Evolutionary conservation across 2,888 invertebrate genomes (phyloP).

Genomic region (Eucriotettix oculatus): DNA sequence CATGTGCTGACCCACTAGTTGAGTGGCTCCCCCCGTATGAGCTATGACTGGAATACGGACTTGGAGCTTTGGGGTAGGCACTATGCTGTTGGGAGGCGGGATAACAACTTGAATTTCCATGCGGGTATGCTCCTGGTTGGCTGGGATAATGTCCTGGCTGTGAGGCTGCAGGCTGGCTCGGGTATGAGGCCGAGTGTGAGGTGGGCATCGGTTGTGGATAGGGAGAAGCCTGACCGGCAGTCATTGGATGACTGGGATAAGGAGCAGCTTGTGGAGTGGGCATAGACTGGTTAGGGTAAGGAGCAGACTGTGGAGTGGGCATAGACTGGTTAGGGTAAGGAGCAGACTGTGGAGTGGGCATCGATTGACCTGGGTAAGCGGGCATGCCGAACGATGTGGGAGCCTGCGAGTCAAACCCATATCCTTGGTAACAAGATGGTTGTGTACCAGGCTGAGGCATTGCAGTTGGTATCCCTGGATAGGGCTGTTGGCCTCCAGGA

Average conservation of each 20-base stretch:
- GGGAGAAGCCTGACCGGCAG: slow-evolving; percentile 2
- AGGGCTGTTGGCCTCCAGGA: background rate
- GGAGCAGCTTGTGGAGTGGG: slow-evolving; percentile 2
- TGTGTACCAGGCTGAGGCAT: background rate
- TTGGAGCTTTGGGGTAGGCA: too few species aligned
- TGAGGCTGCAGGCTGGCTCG: background rate
- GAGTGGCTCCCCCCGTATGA: background rate
- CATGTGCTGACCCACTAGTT: too few species aligned
- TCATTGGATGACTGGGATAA: background rate
- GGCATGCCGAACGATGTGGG: background rate
- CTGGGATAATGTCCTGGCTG: background rate
- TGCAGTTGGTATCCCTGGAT: slow-evolving; percentile 1
- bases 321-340: background rate
- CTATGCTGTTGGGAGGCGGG: background rate
- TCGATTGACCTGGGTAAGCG: background rate
- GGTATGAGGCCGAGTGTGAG: background rate
- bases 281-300: background rate
- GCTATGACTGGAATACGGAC: background rate
- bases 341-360: background rate
- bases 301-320: slow-evolving; percentile 4
- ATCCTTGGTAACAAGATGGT: too few species aligned
- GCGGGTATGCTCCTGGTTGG: background rate
- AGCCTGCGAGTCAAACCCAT: background rate
- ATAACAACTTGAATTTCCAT: background rate
- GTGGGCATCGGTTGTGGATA: background rate